Conservation (phyloP, 2,888 invertebrate species). For the Ypsolopha sequella region DNA sequence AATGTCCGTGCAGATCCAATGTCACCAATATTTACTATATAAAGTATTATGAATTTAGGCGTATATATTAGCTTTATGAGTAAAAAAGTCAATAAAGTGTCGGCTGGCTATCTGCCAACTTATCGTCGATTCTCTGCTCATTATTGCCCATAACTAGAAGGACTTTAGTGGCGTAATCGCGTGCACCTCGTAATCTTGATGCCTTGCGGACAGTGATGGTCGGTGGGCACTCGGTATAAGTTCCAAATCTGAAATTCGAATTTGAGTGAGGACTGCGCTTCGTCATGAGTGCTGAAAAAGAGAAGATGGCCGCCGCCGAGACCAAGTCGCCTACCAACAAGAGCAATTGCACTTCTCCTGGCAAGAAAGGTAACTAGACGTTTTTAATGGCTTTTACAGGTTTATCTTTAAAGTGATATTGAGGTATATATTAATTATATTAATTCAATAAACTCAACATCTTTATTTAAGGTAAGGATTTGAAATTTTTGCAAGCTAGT, state of each 20-base stretch:
- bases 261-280: conserved; percentile 9
- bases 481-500: no score
- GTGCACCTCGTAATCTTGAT: conserved; percentile 20
- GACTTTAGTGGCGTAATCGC: conserved; percentile 39
- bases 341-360: conserved; percentile 62
- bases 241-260: conserved; percentile 12
- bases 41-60: background rate
- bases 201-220: conserved; percentile 41
- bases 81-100: conserved; percentile 42
- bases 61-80: conserved; percentile 10
- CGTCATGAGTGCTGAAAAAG: conserved; percentile 60
- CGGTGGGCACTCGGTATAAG: conserved; percentile 26
- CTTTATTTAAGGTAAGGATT: no score
- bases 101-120: conserved; percentile 43
- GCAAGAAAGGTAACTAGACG: conserved; percentile 56
- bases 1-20: background rate
- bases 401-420: no score
- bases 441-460: no score
- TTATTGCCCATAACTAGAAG: conserved; percentile 31
- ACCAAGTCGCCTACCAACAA: conserved; percentile 58
- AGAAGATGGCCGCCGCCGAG: conserved; percentile 61
- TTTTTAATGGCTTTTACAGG: no score
- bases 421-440: no score
- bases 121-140: conserved; percentile 47
- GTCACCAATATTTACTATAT: background rate